Conservation (phyloP, 1,140 invertebrate genomes). For the Listronotus bonariensis region DNA sequence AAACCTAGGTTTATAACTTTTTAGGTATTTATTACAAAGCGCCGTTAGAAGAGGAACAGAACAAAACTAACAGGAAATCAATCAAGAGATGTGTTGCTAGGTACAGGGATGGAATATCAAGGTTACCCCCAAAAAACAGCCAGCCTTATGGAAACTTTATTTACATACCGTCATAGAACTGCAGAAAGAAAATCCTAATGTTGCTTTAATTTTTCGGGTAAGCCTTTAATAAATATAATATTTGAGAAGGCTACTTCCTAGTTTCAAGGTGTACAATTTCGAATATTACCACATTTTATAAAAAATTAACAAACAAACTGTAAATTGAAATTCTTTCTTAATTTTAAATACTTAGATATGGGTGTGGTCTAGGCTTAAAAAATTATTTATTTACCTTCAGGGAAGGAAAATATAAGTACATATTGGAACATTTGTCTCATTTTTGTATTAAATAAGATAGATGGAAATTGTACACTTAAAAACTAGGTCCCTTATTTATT, state of each 20-base stretch:
- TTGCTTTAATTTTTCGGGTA: constrained; percentile 17
- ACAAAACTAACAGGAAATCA: constrained; percentile 1
- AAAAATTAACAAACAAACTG: too few species aligned
- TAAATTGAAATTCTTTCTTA: too few species aligned
- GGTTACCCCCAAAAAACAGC: constrained; percentile 28
- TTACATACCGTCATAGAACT: constrained; percentile 35
- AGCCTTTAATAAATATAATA: neutral
- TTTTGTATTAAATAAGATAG: too few species aligned
- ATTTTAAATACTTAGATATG: too few species aligned
- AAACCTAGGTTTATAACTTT: neutral
- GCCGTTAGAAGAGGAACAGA: neutral
- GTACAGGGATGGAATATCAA: constrained; percentile 36
- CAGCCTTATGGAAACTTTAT: constrained; percentile 33
- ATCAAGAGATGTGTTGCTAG: constrained; percentile 21
- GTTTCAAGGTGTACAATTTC: too few species aligned
- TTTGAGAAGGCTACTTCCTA: neutral
- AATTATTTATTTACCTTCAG: too few species aligned
- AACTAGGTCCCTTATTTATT: too few species aligned
- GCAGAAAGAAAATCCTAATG: constrained; percentile 19
- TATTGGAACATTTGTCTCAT: too few species aligned
- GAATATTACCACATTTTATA: too few species aligned
- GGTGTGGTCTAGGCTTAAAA: too few species aligned
- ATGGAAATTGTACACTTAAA: too few species aligned
- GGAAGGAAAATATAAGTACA: too few species aligned
- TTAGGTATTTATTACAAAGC: constrained; percentile 18